Evolutionary conservation across 2,797 vertebrate species (phyloP).

Genomic region (Cichlasoma orientale): DNA sequence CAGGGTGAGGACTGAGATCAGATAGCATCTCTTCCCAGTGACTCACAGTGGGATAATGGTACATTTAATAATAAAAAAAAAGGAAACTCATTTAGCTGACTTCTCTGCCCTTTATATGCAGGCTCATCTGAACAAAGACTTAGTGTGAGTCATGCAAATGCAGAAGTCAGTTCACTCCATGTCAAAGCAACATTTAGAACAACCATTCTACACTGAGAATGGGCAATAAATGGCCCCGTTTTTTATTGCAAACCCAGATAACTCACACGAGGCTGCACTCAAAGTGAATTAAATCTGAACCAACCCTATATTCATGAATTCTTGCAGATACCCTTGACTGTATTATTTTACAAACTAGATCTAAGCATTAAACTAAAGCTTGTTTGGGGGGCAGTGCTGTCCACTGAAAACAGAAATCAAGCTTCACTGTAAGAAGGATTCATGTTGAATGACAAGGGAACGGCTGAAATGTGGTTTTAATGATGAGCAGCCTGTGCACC

Average conservation of each 20-base stretch:
- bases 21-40: conserved; percentile 34
- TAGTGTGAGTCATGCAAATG: conserved; percentile 50
- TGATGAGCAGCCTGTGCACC: conserved; percentile 18
- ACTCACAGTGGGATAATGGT: conserved; percentile 57
- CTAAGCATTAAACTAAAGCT: not conserved
- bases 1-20: conserved; percentile 27
- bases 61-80: conserved; percentile 30
- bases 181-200: conserved; percentile 38
- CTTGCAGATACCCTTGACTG: not conserved
- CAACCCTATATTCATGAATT: not conserved
- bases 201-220: not conserved
- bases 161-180: conserved; percentile 34
- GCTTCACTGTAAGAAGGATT: not conserved
- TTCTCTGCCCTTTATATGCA: conserved; percentile 45
- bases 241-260: conserved; percentile 3
- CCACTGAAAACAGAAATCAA: not conserved
- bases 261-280: not conserved
- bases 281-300: not conserved
- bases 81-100: conserved; percentile 55
- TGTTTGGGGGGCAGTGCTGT: not conserved
- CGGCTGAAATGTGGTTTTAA: conserved; percentile 28
- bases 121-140: conserved; percentile 46
- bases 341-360: not conserved
- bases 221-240: not conserved
- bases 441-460: conserved; percentile 3